phyloP scores from a whole-genome alignment of 1,140 invertebrate species.

The Tetragnatha versicolor region DNA sequence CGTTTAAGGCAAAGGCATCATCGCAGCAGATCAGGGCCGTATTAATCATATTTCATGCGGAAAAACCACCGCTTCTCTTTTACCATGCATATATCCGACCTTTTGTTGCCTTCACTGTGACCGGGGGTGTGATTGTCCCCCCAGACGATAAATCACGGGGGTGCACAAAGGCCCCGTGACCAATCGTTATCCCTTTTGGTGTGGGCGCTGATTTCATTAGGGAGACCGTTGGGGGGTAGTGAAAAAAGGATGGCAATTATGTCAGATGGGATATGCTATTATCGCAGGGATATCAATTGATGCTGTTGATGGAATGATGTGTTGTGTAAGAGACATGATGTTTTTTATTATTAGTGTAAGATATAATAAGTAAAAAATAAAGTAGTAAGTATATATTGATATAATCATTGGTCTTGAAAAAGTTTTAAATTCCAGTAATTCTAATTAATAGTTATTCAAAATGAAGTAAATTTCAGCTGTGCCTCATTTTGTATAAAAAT shows the following conservation, averaged over 20 bases:
- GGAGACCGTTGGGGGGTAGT: constrained; percentile 6
- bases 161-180: constrained; percentile 37
- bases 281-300: too few relatives aligned
- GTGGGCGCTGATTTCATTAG: constrained; percentile 41
- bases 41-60: constrained; percentile 55
- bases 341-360: too few relatives aligned
- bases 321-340: too few relatives aligned
- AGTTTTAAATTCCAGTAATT: too few relatives aligned
- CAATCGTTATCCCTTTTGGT: constrained; percentile 33
- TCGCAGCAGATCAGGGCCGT: background rate
- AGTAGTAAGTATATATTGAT: too few relatives aligned
- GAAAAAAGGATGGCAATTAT: background rate
- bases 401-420: too few relatives aligned
- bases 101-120: constrained; percentile 37
- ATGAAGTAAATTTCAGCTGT: too few relatives aligned
- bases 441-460: too few relatives aligned
- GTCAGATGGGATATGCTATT: too few relatives aligned
- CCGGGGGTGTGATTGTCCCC: constrained; percentile 37
- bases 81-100: constrained; percentile 14
- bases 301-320: too few relatives aligned
- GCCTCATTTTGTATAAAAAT: too few relatives aligned
- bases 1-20: background rate
- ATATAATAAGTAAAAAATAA: too few relatives aligned
- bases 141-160: constrained; percentile 48
- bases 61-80: background rate